Conservation (phyloP, 2,797 vertebrate species). For the Enteromius radiatus region DNA sequence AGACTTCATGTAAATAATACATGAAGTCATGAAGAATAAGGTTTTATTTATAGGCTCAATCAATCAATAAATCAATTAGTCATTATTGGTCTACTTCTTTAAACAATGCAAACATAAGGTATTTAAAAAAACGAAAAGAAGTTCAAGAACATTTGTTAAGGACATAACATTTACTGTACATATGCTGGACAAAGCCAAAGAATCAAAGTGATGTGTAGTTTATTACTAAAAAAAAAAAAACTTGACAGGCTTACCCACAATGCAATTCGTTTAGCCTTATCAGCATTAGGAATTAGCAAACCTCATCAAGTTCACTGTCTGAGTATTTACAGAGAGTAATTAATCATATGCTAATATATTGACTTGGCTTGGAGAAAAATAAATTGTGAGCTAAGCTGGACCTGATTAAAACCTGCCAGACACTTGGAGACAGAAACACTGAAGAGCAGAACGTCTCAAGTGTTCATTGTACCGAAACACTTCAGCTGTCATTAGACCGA, state of each 20-base stretch:
- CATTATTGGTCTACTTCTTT: too few relatives aligned
- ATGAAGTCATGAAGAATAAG: too few relatives aligned
- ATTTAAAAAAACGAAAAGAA: background rate
- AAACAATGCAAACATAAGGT: background rate
- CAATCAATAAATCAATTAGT: background rate
- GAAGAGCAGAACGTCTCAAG: background rate
- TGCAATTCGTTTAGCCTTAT: constrained; percentile 69
- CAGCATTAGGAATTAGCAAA: constrained; percentile 76
- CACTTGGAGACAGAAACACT: constrained; percentile 22
- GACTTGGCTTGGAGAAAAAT: constrained; percentile 56
- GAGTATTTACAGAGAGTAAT: constrained; percentile 77
- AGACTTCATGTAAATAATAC: background rate
- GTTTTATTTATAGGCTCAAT: background rate
- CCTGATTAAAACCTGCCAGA: constrained; percentile 51
- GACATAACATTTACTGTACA: background rate
- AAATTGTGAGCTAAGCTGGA: constrained; percentile 61
- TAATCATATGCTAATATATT: constrained; percentile 68
- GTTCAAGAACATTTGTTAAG: background rate
- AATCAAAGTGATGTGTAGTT: constrained; percentile 63
- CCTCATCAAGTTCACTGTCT: constrained; percentile 72
- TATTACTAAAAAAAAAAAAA: constrained; percentile 57
- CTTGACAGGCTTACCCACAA: constrained; percentile 55
- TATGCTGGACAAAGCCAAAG: constrained; percentile 45
- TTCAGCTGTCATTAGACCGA: background rate
- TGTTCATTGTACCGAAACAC: constrained; percentile 6